phyloP scores from a whole-genome alignment of 2,888 invertebrate species.

The Notodonta dromedarius region DNA sequence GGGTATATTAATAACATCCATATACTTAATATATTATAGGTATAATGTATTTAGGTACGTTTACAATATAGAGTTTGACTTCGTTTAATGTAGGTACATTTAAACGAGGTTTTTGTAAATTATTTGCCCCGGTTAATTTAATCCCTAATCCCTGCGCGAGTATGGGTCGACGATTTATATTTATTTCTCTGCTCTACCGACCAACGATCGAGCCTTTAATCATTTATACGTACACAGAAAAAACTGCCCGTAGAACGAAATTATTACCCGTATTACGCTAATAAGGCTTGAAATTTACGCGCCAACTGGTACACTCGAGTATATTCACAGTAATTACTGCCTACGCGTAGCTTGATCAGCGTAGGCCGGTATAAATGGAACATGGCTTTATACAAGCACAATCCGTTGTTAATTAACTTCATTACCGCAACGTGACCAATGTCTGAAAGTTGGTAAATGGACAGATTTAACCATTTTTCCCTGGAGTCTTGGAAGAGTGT shows the following conservation, averaged over 20 bases:
- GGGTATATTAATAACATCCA: too few species aligned
- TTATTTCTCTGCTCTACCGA: constrained; percentile 35
- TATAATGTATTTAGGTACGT: too few species aligned
- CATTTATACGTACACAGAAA: constrained; percentile 11
- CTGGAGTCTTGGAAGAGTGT: neutral
- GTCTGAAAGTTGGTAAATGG: neutral
- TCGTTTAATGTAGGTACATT: constrained; percentile 5
- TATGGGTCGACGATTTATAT: constrained; percentile 24
- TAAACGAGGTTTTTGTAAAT: constrained; percentile 23
- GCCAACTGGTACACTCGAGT: neutral
- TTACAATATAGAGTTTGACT: too few species aligned
- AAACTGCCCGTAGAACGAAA: constrained; percentile 5
- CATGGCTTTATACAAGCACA: constrained; percentile 1
- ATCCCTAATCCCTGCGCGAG: constrained; percentile 16
- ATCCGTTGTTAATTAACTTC: neutral
- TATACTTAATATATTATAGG: too few species aligned
- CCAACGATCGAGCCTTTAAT: constrained; percentile 15
- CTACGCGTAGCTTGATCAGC: neutral
- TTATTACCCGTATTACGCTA: constrained; percentile 12
- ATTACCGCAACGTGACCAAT: neutral
- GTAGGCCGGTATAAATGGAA: neutral
- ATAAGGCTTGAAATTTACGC: constrained; percentile 7
- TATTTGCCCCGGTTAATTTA: constrained; percentile 34
- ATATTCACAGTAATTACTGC: neutral
- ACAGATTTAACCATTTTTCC: neutral